Evolutionary conservation across 2,113 vertebrate genomes (phyloP).

Genomic region (Bettongia penicillata): DNA sequence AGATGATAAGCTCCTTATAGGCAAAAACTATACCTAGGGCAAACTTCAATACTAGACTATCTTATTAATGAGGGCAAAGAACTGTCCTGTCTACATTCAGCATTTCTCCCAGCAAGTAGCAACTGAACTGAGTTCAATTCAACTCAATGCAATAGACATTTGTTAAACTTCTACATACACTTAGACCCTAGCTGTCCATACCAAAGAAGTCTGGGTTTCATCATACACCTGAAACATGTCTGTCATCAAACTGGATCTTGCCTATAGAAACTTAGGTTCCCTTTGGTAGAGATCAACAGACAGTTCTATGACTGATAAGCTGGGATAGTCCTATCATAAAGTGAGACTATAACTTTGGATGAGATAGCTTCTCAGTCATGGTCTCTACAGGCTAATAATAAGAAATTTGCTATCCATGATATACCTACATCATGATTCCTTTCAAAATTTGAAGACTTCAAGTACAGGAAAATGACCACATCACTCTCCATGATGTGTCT

Average conservation of each 20-base stretch:
- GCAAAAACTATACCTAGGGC: background rate
- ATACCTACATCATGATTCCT: slow-evolving; percentile 54
- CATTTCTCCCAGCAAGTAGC: background rate
- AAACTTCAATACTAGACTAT: background rate
- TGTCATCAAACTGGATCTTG: background rate
- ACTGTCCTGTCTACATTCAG: background rate
- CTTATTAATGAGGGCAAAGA: background rate
- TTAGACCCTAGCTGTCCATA: background rate
- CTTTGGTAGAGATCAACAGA: background rate
- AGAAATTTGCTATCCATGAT: background rate
- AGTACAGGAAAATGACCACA: slow-evolving; percentile 49
- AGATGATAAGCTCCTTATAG: background rate
- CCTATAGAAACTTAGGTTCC: background rate
- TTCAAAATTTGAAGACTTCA: background rate
- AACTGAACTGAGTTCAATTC: background rate
- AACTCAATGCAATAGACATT: background rate
- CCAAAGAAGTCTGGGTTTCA: background rate
- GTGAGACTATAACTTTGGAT: background rate
- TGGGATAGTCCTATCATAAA: background rate
- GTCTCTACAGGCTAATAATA: background rate
- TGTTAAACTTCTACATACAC: background rate
- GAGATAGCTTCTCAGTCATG: background rate
- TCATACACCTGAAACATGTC: background rate
- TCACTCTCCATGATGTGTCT: slow-evolving; percentile 90
- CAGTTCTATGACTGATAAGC: background rate